phyloP scores from a whole-genome alignment of 2,113 vertebrate genomes.

The Myxocyprinus asiaticus region DNA sequence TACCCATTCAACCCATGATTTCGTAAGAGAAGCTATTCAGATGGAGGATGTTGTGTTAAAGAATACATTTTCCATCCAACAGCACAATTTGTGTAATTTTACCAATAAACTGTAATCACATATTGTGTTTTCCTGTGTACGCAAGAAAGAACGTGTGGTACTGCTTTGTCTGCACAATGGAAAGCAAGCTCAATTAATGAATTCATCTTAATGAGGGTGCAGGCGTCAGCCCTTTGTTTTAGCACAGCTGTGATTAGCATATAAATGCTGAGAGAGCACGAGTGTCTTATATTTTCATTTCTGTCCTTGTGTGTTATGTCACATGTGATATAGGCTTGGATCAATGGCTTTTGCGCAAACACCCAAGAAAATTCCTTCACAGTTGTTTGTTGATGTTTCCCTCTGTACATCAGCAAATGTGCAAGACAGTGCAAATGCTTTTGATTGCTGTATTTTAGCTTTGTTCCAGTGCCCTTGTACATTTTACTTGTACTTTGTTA shows the following conservation, averaged over 20 bases:
- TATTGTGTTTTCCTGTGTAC: constrained; percentile 15
- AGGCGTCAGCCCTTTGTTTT: constrained; percentile 15
- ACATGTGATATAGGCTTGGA: too few relatives aligned
- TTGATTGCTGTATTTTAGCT: too few relatives aligned
- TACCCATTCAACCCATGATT: too few relatives aligned
- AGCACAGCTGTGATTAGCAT: not conserved
- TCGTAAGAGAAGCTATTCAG: too few relatives aligned
- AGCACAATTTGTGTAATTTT: not conserved
- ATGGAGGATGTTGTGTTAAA: too few relatives aligned
- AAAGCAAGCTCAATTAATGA: too few relatives aligned
- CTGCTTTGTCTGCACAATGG: not conserved
- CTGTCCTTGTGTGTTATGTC: not conserved
- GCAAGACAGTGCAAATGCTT: too few relatives aligned
- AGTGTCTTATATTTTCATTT: not conserved
- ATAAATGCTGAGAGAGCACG: not conserved
- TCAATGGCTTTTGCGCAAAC: too few relatives aligned
- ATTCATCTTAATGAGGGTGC: not conserved
- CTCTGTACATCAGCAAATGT: not conserved
- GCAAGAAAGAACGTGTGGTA: not conserved
- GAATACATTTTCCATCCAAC: too few relatives aligned
- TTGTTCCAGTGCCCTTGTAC: too few relatives aligned
- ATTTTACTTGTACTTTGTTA: too few relatives aligned
- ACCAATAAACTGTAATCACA: constrained; percentile 19
- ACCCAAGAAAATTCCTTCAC: not conserved
- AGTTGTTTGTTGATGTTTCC: not conserved